A percentile compares a stretch with the other conserved stretches of the same genome.
Evolutionary conservation across 2,797 vertebrate species (phyloP).

Genomic region (Pantherophis vulpinus): DNA sequence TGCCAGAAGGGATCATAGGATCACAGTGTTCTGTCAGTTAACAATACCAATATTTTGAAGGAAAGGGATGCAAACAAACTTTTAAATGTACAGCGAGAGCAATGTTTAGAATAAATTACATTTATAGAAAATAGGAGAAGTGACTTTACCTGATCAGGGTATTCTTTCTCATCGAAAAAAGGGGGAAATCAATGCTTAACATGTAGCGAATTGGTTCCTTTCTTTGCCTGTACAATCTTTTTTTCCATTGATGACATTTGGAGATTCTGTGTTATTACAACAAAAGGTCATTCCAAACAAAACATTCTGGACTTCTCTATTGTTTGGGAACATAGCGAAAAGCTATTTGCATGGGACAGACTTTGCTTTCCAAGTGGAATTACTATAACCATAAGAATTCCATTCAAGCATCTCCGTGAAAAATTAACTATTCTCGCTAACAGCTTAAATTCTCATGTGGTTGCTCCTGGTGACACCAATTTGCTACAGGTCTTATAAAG

Average conservation of each 20-base stretch:
- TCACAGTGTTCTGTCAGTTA: not conserved
- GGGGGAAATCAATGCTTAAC: not conserved
- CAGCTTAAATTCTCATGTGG: not conserved
- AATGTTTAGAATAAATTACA: not conserved
- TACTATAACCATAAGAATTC: not conserved
- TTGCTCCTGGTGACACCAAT: not conserved
- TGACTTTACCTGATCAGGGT: not conserved
- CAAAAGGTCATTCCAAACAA: not conserved
- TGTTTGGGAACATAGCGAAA: not conserved
- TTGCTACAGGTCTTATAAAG: not conserved
- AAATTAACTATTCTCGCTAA: not conserved
- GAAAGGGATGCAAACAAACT: not conserved
- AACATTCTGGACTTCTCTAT: not conserved
- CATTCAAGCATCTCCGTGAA: not conserved
- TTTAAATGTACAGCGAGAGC: not conserved
- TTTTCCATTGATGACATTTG: not conserved
- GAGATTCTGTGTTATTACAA: not conserved
- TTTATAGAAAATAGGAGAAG: not conserved
- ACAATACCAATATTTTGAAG: not conserved
- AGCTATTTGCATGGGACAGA: not conserved
- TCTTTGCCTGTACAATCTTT: not conserved
- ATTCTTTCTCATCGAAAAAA: not conserved
- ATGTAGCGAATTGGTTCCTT: not conserved
- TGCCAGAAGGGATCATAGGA: constrained; percentile 2
- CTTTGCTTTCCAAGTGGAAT: not conserved